Evolutionary conservation across 2,888 invertebrate species (phyloP).

Genomic region (Scotopteryx bipunctaria): DNA sequence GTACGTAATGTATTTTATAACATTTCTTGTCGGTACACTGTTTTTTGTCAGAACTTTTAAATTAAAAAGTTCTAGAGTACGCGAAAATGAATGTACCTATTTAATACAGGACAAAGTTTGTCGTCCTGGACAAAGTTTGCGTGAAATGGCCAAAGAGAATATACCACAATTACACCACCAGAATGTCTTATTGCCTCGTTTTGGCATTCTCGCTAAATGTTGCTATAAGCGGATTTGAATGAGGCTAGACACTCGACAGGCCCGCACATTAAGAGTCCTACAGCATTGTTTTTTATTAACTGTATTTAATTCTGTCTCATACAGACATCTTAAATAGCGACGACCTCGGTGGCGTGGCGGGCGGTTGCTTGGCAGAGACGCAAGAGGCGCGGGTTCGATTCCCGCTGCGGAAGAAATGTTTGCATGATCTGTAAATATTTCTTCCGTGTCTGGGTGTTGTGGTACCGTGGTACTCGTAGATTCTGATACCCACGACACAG

Average conservation of each 20-base stretch:
- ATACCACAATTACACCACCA: neutral
- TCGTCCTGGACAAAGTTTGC: conserved; percentile 37
- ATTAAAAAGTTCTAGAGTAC: conserved; percentile 50
- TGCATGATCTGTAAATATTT: too few relatives aligned
- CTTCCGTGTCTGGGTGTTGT: too few relatives aligned
- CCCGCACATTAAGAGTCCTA: too few relatives aligned
- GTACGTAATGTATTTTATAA: neutral
- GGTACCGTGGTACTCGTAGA: too few relatives aligned
- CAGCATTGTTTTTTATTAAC: neutral
- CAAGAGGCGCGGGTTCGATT: too few relatives aligned
- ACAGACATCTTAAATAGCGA: too few relatives aligned
- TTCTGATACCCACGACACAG: too few relatives aligned
- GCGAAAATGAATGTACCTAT: conserved; percentile 49
- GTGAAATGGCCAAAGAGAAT: conserved; percentile 32
- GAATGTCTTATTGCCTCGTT: conserved; percentile 7
- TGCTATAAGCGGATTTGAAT: conserved; percentile 1
- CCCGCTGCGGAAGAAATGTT: too few relatives aligned
- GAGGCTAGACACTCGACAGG: neutral
- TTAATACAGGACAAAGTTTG: conserved; percentile 49
- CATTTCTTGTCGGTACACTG: conserved; percentile 1
- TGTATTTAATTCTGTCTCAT: too few relatives aligned
- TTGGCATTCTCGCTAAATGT: conserved; percentile 6
- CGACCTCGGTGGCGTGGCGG: too few relatives aligned
- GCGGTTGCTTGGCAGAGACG: too few relatives aligned
- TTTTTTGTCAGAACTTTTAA: conserved; percentile 39